Evolutionary conservation across 2,888 invertebrate genomes (phyloP).

Genomic region (Halocaridina rubra): DNA sequence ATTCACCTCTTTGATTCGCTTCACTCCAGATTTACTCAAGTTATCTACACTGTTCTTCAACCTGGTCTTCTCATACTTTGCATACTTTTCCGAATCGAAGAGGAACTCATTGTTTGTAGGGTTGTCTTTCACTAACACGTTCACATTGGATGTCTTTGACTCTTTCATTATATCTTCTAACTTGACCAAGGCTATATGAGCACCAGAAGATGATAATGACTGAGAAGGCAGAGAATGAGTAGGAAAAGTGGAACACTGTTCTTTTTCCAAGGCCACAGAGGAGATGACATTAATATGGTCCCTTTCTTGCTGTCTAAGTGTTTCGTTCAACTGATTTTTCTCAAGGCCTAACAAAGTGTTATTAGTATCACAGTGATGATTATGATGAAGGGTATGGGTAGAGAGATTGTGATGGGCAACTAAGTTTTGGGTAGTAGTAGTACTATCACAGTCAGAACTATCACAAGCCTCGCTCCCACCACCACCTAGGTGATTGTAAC

Average conservation of each 20-base stretch:
- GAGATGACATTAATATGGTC: neutral
- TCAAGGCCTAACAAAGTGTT: slow-evolving; percentile 15
- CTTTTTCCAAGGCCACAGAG: neutral
- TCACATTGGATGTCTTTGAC: slow-evolving; percentile 74
- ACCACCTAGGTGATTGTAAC: slow-evolving; percentile 52
- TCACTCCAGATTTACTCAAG: slow-evolving; percentile 66
- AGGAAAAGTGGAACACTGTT: neutral
- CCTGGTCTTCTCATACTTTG: slow-evolving; percentile 70
- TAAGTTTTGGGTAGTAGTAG: slow-evolving; percentile 24
- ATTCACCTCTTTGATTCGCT: slow-evolving; percentile 72
- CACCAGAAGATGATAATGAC: neutral
- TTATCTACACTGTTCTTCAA: slow-evolving; percentile 69
- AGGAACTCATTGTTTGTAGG: slow-evolving; percentile 70
- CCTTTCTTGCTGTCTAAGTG: slow-evolving; percentile 23
- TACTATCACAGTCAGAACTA: slow-evolving; percentile 54
- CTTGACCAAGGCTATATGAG: slow-evolving; percentile 53
- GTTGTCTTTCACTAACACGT: slow-evolving; percentile 68
- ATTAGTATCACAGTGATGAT: slow-evolving; percentile 56
- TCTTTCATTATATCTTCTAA: slow-evolving; percentile 69
- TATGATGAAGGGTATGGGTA: slow-evolving; percentile 28
- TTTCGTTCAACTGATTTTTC: slow-evolving; percentile 40
- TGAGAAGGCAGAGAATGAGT: no score
- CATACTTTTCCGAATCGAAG: slow-evolving; percentile 74
- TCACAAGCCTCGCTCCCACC: slow-evolving; percentile 35
- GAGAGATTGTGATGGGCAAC: slow-evolving; percentile 20